Evolutionary conservation across 2,797 vertebrate species (phyloP).

Genomic region (Melanotaenia pygmaea): DNA sequence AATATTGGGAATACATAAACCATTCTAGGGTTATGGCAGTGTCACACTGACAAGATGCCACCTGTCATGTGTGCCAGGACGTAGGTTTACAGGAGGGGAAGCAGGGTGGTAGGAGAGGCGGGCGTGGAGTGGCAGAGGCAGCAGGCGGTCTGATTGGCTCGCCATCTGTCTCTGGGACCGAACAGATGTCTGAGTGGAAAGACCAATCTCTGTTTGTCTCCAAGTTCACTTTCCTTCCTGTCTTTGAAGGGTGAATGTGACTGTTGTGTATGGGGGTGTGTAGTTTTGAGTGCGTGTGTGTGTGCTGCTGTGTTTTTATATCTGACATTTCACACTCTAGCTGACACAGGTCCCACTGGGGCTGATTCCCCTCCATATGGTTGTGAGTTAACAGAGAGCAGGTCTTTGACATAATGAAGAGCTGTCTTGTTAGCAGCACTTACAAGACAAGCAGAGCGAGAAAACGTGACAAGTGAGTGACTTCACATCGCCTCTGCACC

Average conservation of each 20-base stretch:
- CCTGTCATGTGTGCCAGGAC: slow-evolving; percentile 61
- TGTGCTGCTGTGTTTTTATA: neutral
- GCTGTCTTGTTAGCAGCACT: slow-evolving; percentile 59
- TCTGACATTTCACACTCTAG: slow-evolving; percentile 58
- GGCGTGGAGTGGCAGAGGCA: slow-evolving; percentile 50
- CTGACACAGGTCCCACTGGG: slow-evolving; percentile 64
- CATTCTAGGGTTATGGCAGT: slow-evolving; percentile 35
- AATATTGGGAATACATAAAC: slow-evolving; percentile 39
- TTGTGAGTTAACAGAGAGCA: slow-evolving; percentile 56
- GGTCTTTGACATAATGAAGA: slow-evolving; percentile 64
- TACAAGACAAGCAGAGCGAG: neutral
- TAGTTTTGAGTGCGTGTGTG: slow-evolving; percentile 8
- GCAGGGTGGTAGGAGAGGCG: slow-evolving; percentile 44
- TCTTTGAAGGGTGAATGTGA: slow-evolving; percentile 32
- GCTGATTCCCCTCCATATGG: slow-evolving; percentile 56
- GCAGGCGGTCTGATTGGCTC: slow-evolving; percentile 72
- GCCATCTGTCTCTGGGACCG: slow-evolving; percentile 76
- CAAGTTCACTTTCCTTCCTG: slow-evolving; percentile 44
- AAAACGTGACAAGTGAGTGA: neutral
- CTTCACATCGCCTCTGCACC: neutral
- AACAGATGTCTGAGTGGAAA: slow-evolving; percentile 76
- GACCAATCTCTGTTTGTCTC: slow-evolving; percentile 43
- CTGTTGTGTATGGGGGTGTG: slow-evolving; percentile 17
- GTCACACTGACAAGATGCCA: slow-evolving; percentile 62
- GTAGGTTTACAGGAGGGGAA: slow-evolving; percentile 55